Conservation (phyloP, 1,140 invertebrate genomes). For the Macrobrachium nipponense region DNA sequence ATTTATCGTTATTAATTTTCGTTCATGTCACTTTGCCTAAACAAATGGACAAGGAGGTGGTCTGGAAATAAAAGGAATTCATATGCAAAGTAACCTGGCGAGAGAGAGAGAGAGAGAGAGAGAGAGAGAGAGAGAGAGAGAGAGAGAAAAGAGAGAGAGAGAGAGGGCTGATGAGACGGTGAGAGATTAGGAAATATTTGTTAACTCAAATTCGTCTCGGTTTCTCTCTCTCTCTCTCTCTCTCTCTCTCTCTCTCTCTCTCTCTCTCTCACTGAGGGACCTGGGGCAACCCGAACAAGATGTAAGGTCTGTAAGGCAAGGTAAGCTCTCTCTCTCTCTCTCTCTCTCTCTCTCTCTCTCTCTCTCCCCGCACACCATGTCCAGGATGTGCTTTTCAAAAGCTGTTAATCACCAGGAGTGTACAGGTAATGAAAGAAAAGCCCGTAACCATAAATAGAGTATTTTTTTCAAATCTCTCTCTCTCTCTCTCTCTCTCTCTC, state of each 20-base stretch:
- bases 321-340: conserved; percentile 9
- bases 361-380: no score
- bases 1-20: no score
- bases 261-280: not conserved
- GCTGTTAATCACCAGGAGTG: no score
- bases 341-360: conserved; percentile 9
- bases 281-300: no score
- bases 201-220: not conserved
- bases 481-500: conserved; percentile 3
- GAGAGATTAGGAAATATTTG: not conserved
- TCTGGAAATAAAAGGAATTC: not conserved
- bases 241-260: not conserved
- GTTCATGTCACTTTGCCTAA: no score
- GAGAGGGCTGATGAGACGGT: not conserved
- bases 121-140: not conserved
- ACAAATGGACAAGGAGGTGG: not conserved
- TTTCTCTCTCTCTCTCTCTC: conserved; percentile 3
- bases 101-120: conserved; percentile 8
- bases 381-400: no score
- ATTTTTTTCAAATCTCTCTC: not conserved
- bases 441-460: no score
- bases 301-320: no score
- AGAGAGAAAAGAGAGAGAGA: not conserved
- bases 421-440: no score
- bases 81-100: not conserved